Evolutionary conservation across 2,888 invertebrate species (phyloP).

Genomic region (Limnephilus marmoratus): DNA sequence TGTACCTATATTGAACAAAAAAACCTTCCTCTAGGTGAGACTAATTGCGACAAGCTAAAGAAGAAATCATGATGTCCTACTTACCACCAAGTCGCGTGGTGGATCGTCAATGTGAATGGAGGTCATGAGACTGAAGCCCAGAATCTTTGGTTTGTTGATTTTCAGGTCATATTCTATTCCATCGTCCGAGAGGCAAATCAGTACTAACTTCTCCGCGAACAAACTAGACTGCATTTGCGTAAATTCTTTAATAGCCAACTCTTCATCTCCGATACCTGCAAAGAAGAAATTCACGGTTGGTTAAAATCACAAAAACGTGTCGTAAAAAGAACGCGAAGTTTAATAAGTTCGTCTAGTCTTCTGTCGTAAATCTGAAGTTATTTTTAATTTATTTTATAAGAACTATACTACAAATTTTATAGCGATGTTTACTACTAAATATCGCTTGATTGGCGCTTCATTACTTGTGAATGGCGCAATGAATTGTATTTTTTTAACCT

Average conservation of each 20-base stretch:
- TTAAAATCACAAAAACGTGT: not conserved
- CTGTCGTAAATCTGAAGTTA: not conserved
- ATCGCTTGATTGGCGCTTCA: too few relatives aligned
- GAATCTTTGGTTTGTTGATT: constrained; percentile 59
- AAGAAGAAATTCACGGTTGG: not conserved
- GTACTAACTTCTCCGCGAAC: constrained; percentile 53
- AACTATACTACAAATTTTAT: not conserved
- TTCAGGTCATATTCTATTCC: constrained; percentile 59
- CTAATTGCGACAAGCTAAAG: too few relatives aligned
- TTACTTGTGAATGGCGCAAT: not conserved
- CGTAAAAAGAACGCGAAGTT: not conserved
- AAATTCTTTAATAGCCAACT: constrained; percentile 63
- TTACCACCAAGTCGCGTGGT: not conserved
- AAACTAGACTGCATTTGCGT: constrained; percentile 50
- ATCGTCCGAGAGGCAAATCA: constrained; percentile 53
- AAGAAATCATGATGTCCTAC: not conserved
- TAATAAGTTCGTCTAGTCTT: too few relatives aligned
- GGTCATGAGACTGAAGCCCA: constrained; percentile 60
- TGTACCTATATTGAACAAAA: too few relatives aligned
- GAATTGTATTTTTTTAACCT: too few relatives aligned
- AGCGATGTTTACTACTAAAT: not conserved
- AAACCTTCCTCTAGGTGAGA: too few relatives aligned
- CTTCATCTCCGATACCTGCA: constrained; percentile 63
- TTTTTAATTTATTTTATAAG: not conserved
- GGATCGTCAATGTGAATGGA: constrained; percentile 49